Evolutionary conservation across 2,888 invertebrate species (phyloP).

Genomic region (Macrosiphum euphorbiae): DNA sequence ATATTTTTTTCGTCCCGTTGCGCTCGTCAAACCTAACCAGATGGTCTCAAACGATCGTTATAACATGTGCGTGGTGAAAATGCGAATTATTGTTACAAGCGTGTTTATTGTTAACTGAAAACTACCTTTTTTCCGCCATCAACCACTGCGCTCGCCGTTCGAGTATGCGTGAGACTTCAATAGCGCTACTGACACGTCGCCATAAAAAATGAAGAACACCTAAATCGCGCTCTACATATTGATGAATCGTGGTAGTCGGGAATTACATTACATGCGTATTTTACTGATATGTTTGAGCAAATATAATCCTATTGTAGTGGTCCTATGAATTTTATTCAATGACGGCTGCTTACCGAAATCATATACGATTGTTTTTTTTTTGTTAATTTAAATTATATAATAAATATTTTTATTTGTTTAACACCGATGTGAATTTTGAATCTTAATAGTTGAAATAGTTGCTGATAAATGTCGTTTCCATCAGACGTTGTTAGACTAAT

Average conservation of each 20-base stretch:
- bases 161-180: neutral
- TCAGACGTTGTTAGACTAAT: neutral
- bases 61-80: conserved; percentile 53
- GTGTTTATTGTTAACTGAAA: conserved; percentile 58
- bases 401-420: neutral
- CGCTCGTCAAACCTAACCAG: conserved; percentile 18
- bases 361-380: neutral
- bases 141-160: neutral
- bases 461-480: neutral
- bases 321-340: neutral
- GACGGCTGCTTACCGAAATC: neutral
- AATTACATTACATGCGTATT: neutral
- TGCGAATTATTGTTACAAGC: conserved; percentile 57
- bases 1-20: neutral
- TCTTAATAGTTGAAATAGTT: neutral
- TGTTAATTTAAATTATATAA: neutral
- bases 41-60: conserved; percentile 32
- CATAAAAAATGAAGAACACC: conserved; percentile 39
- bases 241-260: neutral
- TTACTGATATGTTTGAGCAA: too few species aligned
- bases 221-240: conserved; percentile 42
- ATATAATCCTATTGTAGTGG: too few species aligned
- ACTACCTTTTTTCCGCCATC: conserved; percentile 14
- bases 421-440: neutral
- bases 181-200: neutral